Evolutionary conservation across 2,113 vertebrate species (phyloP).

Genomic region (Etheostoma spectabile): DNA sequence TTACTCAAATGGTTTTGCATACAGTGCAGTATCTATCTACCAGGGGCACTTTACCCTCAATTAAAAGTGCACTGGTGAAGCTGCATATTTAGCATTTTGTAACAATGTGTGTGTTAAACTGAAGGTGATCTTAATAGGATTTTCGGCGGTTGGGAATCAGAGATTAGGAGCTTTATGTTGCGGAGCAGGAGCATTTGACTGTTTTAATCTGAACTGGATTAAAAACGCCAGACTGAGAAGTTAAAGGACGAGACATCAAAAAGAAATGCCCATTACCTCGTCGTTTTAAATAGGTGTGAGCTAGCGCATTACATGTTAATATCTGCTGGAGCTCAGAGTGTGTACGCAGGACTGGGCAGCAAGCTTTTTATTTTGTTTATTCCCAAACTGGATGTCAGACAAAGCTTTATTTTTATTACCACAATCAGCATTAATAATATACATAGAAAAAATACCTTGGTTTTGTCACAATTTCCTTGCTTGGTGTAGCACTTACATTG

Average conservation of each 20-base stretch:
- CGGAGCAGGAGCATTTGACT: slow-evolving; percentile 69
- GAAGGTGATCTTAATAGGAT: slow-evolving; percentile 89
- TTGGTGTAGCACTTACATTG: not conserved
- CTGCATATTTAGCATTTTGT: slow-evolving; percentile 85
- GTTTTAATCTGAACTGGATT: slow-evolving; percentile 85
- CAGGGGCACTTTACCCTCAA: slow-evolving; percentile 81
- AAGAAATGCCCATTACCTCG: slow-evolving; percentile 63
- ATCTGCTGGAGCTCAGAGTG: slow-evolving; percentile 37
- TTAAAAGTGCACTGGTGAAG: slow-evolving; percentile 82
- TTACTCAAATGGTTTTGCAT: slow-evolving; percentile 81
- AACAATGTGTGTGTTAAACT: slow-evolving; percentile 85
- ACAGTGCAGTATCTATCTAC: slow-evolving; percentile 73
- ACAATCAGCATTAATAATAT: not conserved
- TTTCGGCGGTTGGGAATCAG: slow-evolving; percentile 84
- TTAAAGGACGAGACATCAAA: slow-evolving; percentile 77
- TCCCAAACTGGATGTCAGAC: not conserved
- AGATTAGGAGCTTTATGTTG: slow-evolving; percentile 86
- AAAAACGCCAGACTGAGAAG: slow-evolving; percentile 67
- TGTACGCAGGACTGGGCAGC: slow-evolving; percentile 3
- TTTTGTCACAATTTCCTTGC: not conserved
- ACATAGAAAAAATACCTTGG: not conserved
- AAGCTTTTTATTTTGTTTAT: not conserved
- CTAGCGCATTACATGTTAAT: slow-evolving; percentile 63
- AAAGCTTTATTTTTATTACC: not conserved
- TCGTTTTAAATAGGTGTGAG: slow-evolving; percentile 66